phyloP scores from a whole-genome alignment of 2,797 vertebrate genomes.

The Petrocephalus sullivani region DNA sequence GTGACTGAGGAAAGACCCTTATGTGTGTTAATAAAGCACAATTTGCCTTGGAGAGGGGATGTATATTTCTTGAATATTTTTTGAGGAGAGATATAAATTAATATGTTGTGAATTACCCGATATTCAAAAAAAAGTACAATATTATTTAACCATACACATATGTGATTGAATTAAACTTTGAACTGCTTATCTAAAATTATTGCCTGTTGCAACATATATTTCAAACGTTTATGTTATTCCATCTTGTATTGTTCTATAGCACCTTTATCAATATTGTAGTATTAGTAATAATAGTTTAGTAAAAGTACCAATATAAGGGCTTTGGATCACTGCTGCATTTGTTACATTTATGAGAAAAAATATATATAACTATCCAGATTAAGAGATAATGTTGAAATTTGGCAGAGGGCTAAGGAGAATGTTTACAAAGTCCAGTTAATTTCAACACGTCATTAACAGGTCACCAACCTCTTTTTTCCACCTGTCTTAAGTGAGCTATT shows the following conservation, averaged over 20 bases:
- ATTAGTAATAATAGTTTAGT: neutral
- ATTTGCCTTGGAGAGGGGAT: neutral
- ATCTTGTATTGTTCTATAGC: neutral
- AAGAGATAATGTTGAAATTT: neutral
- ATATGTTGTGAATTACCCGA: neutral
- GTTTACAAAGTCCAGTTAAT: slow-evolving; percentile 4
- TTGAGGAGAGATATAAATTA: neutral
- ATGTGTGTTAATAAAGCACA: neutral
- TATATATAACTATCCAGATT: neutral
- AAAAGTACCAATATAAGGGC: neutral
- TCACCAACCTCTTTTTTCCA: neutral
- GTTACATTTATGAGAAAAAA: neutral
- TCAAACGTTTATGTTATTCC: neutral
- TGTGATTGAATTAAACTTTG: neutral
- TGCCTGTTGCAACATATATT: neutral
- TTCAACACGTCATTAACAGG: neutral
- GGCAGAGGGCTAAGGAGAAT: neutral
- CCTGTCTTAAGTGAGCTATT: neutral
- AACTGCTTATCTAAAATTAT: neutral
- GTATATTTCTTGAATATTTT: neutral
- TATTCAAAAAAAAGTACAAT: neutral
- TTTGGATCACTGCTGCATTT: neutral
- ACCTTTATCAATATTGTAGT: neutral
- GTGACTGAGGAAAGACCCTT: slow-evolving; percentile 24
- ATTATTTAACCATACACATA: neutral